Base-by-base conservation (phyloP, 2,888 invertebrate species). In the Germaria angustata region DNA sequence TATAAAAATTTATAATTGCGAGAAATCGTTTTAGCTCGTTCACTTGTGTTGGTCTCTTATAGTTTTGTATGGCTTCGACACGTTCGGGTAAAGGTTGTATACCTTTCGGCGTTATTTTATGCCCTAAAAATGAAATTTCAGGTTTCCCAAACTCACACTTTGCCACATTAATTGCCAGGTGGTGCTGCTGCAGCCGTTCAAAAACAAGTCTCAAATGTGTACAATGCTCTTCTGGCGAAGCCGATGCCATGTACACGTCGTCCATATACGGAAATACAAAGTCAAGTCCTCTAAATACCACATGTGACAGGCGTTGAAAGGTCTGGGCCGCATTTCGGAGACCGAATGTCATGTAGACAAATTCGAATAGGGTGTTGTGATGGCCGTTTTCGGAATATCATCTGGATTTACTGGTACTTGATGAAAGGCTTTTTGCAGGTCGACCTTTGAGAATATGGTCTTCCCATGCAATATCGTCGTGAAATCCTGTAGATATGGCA, bases 1-100 rank as follows among this genome's bases (percentile, higher is more conserved):
- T 75, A 34, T 86, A 85, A 72, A 84, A 84, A 46, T 85, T 86
- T 0, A 86, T 28, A 72, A 84, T 85, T 2, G 72, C 85, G 15
- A 84, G 53, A 24, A 85, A 86, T 53, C 83, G 41, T 44, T 82
- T 75, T 15, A 86, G 51, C 17, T 85, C 28, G 28, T 28, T 28
- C 4, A 28, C 6, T 6, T 3, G 28, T 6, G 3, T 28, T 28
- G 3, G 28, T 5, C 6, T 5, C 4, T 28, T 6, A 5, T n/a
- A n/a, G n/a, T n/a, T n/a, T n/a, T n/a, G n/a, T n/a, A n/a, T n/a
- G n/a, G n/a, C n/a, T n/a, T n/a, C n/a, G n/a, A n/a, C n/a, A n/a
- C n/a, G n/a, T n/a, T n/a, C n/a, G n/a, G n/a, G n/a, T n/a, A n/a
- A n/a, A n/a, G n/a, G n/a, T n/a, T n/a, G 3, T 28, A 5, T 5